Evolutionary conservation across 1,140 invertebrate genomes (phyloP), one percentile per base, ranked within the genome.

Genomic region (Hyposmocoma kahamanoa): DNA sequence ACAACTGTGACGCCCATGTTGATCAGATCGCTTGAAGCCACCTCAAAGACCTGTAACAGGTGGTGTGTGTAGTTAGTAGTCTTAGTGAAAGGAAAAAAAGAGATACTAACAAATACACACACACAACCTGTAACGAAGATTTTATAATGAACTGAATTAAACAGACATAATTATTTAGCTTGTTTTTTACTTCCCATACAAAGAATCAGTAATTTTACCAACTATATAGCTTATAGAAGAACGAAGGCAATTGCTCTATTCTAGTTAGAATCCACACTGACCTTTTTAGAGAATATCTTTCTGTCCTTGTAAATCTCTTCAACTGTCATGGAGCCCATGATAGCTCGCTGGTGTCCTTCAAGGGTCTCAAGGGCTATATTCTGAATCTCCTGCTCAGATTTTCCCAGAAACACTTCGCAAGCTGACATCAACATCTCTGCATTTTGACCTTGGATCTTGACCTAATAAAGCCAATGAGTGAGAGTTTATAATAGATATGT

Each of bases 221-320:
- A n/a, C n/a, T n/a, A n/a, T n/a, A n/a, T n/a, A n/a, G n/a, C n/a
- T n/a, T n/a, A n/a, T n/a, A n/a, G n/a, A n/a, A n/a, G n/a, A n/a
- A n/a, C n/a, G n/a, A n/a, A n/a, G n/a, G n/a, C n/a, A n/a, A n/a
- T n/a, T n/a, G n/a, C n/a, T n/a, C n/a, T n/a, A n/a, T n/a, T n/a
- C n/a, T n/a, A n/a, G n/a, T n/a, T n/a, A n/a, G n/a, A 24, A 28
- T 4, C 1, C 17, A 34, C 19, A 51, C 39, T 28, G 15, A 86
- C 85, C 88, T 98, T 95, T 83, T 98, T 98, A 57, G 96, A 98
- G 86, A 99, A 99, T 86, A 99, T 99, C 88, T 99, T 98, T 39
- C 98, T 90, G 79, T 99, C 97, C 84, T 98, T 98, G 85, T 99
- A 99, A 74, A 99, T 99, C 88, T 99, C 97, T 89, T 98, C 97